A percentile compares a stretch with the other conserved stretches of the same genome.
Evolutionary conservation across 1,140 invertebrate genomes (phyloP).

Genomic region (Thaumetopoea pityocampa): DNA sequence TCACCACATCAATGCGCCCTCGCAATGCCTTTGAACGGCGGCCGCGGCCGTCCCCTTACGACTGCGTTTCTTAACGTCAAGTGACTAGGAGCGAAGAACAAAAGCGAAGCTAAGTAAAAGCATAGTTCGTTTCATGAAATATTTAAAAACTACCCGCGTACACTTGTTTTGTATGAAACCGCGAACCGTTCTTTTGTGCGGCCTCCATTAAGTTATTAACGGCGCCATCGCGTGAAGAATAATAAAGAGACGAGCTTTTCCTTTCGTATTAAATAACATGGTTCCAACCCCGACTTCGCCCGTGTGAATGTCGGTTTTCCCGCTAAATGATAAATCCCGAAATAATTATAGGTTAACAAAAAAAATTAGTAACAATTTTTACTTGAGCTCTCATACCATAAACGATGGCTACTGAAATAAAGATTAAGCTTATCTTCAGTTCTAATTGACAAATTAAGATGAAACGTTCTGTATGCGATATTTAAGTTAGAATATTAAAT

Average conservation of each 20-base stretch:
- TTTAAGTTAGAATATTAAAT: too few relatives aligned
- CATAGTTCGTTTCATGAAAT: slow-evolving; percentile 23
- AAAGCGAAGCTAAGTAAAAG: slow-evolving; percentile 20
- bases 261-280: slow-evolving; percentile 7
- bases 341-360: too few relatives aligned
- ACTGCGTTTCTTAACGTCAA: slow-evolving; percentile 28
- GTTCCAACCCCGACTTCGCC: background rate
- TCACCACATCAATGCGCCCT: background rate
- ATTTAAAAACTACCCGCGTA: slow-evolving; percentile 21
- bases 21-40: slow-evolving; percentile 18
- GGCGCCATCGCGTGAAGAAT: slow-evolving; percentile 6
- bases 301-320: too few relatives aligned
- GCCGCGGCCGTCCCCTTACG: slow-evolving; percentile 6
- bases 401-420: too few relatives aligned
- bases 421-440: too few relatives aligned
- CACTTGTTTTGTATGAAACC: slow-evolving; percentile 16
- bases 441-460: too few relatives aligned
- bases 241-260: slow-evolving; percentile 5
- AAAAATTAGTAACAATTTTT: too few relatives aligned
- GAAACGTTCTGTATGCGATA: too few relatives aligned
- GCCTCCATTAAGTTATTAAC: slow-evolving; percentile 26
- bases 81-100: slow-evolving; percentile 20
- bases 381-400: too few relatives aligned
- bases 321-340: too few relatives aligned
- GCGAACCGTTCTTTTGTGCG: slow-evolving; percentile 11